These are phyloP conservation scores for Petrocephalus schoutedeni DNA, from an alignment of 2,797 vertebrate species.

Conservation along the genomic window DNA sequence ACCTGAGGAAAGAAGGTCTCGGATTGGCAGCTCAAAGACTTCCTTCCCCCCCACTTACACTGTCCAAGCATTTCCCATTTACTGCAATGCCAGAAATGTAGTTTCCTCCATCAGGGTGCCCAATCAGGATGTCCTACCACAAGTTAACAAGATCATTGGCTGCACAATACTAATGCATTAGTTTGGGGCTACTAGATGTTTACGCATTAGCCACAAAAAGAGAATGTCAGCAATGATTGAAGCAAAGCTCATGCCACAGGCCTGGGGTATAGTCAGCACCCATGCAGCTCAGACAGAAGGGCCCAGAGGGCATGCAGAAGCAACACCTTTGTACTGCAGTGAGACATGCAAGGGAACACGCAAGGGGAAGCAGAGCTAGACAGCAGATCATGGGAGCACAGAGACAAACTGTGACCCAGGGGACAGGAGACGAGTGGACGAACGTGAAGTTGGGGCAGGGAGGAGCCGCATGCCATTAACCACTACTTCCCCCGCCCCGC, in stretches of 20 bases:
- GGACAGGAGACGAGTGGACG: not conserved
- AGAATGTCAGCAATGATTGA: not conserved
- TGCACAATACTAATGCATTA: not conserved
- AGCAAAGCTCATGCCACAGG: not conserved
- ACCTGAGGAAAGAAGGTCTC: not conserved
- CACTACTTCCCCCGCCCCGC: slow-evolving; percentile 66
- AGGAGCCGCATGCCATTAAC: slow-evolving; percentile 74
- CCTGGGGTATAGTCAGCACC: not conserved
- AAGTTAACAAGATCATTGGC: not conserved
- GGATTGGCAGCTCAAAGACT: not conserved
- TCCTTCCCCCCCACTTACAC: not conserved
- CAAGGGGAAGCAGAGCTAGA: not conserved
- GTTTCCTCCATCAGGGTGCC: not conserved
- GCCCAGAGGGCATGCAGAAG: not conserved
- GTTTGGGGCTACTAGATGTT: not conserved
- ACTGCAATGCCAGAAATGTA: not conserved
- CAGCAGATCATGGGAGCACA: not conserved
- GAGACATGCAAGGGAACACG: not conserved
- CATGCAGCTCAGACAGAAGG: not conserved
- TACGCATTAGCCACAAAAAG: not conserved
- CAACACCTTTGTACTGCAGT: not conserved
- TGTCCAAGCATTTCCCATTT: not conserved
- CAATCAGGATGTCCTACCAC: not conserved
- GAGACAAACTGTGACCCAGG: not conserved
- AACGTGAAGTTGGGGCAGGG: not conserved